These are phyloP conservation scores for Drosophila insularis DNA, from an alignment of 1,140 invertebrate species.

Conservation along the genomic window DNA sequence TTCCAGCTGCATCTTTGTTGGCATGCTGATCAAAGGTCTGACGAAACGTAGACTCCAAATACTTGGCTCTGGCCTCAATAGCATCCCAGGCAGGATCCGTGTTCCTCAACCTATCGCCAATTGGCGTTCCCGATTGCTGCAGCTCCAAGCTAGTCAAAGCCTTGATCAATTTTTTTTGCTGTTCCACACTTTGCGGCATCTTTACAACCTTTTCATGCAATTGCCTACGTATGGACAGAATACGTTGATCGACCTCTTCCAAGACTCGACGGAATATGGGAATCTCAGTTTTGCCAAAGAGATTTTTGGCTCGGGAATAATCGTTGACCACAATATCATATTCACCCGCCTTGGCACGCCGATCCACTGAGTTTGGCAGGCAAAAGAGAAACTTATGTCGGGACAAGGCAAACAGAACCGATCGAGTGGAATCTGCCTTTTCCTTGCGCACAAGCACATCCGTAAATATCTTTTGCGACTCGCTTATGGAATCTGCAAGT, in stretches of 20 bases:
- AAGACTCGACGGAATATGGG: constrained; percentile 93
- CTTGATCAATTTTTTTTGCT: constrained; percentile 96
- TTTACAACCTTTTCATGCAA: constrained; percentile 92
- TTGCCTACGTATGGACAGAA: constrained; percentile 90
- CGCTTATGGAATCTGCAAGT: constrained; percentile 90
- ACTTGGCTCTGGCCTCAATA: constrained; percentile 90
- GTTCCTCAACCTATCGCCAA: constrained; percentile 68
- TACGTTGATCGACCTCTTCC: constrained; percentile 94
- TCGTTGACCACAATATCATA: constrained; percentile 99
- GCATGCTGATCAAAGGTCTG: constrained; percentile 76
- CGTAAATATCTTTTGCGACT: constrained; percentile 96
- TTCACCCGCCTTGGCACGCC: constrained; percentile 96
- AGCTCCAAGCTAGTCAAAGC: constrained; percentile 88
- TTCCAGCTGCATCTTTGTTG: constrained; percentile 59
- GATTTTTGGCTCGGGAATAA: constrained; percentile 96
- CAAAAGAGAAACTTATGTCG: constrained; percentile 96
- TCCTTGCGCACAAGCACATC: constrained; percentile 97
- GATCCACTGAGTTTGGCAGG: constrained; percentile 96
- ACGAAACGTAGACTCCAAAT: constrained; percentile 85
- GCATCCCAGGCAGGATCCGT: constrained; percentile 96
- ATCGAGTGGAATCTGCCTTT: constrained; percentile 96
- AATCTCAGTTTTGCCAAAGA: constrained; percentile 97
- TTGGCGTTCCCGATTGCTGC: constrained; percentile 71
- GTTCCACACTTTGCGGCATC: constrained; percentile 94
- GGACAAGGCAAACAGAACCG: constrained; percentile 95